Conservation (phyloP, 2,888 invertebrate species). For the Falcaria lacertinaria region DNA sequence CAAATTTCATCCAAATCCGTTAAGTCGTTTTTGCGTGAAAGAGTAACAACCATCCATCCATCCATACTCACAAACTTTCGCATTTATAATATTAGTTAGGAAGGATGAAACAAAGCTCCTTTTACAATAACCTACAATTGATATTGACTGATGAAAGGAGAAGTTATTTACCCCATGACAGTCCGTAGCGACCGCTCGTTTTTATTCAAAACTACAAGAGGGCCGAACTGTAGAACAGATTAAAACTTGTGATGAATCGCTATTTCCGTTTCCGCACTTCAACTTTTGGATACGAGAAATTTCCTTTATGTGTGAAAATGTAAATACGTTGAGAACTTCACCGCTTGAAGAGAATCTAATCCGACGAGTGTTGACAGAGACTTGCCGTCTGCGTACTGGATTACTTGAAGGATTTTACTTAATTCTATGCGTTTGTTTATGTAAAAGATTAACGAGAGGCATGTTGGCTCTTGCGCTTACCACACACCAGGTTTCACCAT, state of each 20-base stretch:
- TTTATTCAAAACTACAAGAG: constrained; percentile 42
- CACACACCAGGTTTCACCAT: constrained; percentile 40
- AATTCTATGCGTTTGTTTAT: constrained; percentile 65
- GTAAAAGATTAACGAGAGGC: constrained; percentile 54
- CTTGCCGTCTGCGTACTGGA: constrained; percentile 67
- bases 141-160: too few relatives aligned
- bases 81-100: too few relatives aligned
- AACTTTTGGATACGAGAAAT: constrained; percentile 65
- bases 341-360: constrained; percentile 65
- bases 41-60: too few relatives aligned
- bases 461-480: constrained; percentile 56
- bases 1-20: too few relatives aligned
- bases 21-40: too few relatives aligned
- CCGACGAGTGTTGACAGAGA: constrained; percentile 68
- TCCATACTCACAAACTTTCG: too few relatives aligned
- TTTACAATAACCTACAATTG: too few relatives aligned
- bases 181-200: neutral
- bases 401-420: constrained; percentile 72
- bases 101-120: too few relatives aligned
- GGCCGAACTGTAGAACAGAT: constrained; percentile 71
- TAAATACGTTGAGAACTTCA: constrained; percentile 68
- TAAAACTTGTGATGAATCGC: constrained; percentile 76
- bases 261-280: constrained; percentile 65
- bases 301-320: constrained; percentile 75
- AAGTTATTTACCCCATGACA: neutral